Conservation (phyloP, 2,113 vertebrate genomes). For the Nanorana parkeri region DNA sequence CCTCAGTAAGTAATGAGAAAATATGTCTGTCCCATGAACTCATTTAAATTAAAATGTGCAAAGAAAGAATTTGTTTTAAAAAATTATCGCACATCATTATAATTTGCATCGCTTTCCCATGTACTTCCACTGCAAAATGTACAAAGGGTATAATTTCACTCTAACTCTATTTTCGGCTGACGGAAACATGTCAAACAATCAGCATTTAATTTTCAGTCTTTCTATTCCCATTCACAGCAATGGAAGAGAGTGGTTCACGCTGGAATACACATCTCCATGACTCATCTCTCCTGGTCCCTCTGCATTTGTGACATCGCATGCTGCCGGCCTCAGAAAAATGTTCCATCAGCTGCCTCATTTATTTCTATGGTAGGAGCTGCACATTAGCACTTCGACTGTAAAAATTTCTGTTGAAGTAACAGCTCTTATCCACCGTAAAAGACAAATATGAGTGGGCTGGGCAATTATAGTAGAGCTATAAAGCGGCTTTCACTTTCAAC, state of each 20-base stretch:
- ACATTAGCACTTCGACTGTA: conserved; percentile 10
- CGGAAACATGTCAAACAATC: not conserved
- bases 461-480: conserved; percentile 1
- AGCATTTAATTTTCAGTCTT: not conserved
- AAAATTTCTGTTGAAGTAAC: not conserved
- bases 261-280: conserved; percentile 20
- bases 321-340: conserved; percentile 24
- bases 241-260: not conserved
- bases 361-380: conserved; percentile 10
- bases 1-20: no score
- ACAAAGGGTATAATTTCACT: no score
- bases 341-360: conserved; percentile 30
- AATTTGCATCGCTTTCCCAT: no score
- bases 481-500: not conserved
- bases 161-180: no score
- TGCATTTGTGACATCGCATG: conserved; percentile 35
- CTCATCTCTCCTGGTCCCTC: conserved; percentile 26
- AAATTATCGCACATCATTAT: no score
- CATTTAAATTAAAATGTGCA: no score
- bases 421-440: not conserved
- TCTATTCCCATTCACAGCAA: conserved; percentile 11
- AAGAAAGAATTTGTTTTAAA: no score
- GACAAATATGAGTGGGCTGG: not conserved
- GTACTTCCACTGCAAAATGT: no score
- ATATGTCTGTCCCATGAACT: no score